phyloP scores from a whole-genome alignment of 2,113 vertebrate species.

The Calypte anna region DNA sequence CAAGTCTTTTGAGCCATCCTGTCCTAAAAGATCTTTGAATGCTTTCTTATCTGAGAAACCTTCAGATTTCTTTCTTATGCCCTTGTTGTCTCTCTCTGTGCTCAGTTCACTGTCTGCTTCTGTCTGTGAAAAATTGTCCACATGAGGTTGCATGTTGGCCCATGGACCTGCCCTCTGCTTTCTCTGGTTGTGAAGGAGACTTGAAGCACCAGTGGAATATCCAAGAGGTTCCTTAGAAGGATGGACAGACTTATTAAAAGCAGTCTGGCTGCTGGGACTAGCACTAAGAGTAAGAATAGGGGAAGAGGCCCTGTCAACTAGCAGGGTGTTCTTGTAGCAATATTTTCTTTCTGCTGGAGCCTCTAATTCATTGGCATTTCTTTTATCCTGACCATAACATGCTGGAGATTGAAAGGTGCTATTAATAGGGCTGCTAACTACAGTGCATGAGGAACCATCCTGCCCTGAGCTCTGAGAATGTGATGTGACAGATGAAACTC shows the following conservation, averaged over 20 bases:
- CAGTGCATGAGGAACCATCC: slow-evolving; percentile 10
- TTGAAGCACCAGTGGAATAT: not conserved
- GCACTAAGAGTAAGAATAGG: slow-evolving; percentile 89
- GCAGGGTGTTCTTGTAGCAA: not conserved
- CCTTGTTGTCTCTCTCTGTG: not conserved
- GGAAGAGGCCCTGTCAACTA: slow-evolving; percentile 92
- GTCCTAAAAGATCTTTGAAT: slow-evolving; percentile 1
- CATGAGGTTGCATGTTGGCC: not conserved
- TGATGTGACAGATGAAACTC: slow-evolving; percentile 40
- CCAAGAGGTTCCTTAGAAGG: not conserved
- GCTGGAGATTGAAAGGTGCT: not conserved
- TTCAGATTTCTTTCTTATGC: not conserved
- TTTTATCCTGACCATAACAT: not conserved
- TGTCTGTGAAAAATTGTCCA: slow-evolving; percentile 64
- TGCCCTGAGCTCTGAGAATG: not conserved
- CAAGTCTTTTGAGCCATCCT: not conserved
- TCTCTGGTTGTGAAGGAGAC: slow-evolving; percentile 6
- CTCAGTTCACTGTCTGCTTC: slow-evolving; percentile 57
- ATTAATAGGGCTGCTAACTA: slow-evolving; percentile 43
- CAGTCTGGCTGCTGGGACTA: slow-evolving; percentile 36
- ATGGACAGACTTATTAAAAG: slow-evolving; percentile 25
- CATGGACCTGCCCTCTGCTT: not conserved
- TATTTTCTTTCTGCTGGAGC: slow-evolving; percentile 42
- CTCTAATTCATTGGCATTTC: not conserved
- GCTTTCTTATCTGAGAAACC: not conserved